Evolutionary conservation across 2,797 vertebrate species (phyloP), one percentile per base, ranked within the genome.

Genomic region (Pelodytes ibericus): DNA sequence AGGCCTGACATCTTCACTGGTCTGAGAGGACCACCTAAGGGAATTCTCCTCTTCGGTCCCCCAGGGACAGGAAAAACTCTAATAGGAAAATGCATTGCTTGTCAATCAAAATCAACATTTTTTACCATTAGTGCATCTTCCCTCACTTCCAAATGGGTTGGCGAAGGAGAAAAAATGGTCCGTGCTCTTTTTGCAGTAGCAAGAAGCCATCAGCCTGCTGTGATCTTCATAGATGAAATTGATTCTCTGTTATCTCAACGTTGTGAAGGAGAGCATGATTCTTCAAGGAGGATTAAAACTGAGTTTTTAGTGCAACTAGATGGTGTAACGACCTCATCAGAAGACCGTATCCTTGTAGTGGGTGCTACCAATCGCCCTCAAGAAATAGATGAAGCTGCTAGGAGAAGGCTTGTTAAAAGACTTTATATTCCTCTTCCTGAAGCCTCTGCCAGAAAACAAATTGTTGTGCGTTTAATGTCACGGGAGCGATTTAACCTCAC

Each of bases 41-140:
- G 96, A 24, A 96, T 99, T 80, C 92, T 99, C 36, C 85, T 99
- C 44, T 99, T 99, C 51, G 97, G 97, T 0, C 98, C 98, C 0
- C 97, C 96, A 0, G 97, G 97, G 1, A 99, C 97, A 0, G 98
- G 98, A 22, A 99, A 99, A 85, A 99, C 97, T 5, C 93, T 99
- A 0, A 99, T 99, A 29, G 97, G 97, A 58, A 99, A 99, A 81
- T 99, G 96, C 83, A 99, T 99, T 0, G 97, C 97, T 0, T 96
- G 96, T 83, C 97, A 99, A 75, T 98, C 97, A 0, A 95, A 96
- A 13, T 96, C 98, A 0, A 99, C 97, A 0, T 99, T 99, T 88
- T 99, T 99, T 39, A 99, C 97, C 86, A 99, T 99, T 83, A 99
- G 97, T 8, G 97, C 97, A 25, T 98, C 97, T 1, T 99, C 97